phyloP scores from a whole-genome alignment of 2,797 vertebrate species.

The Pterois miles region DNA sequence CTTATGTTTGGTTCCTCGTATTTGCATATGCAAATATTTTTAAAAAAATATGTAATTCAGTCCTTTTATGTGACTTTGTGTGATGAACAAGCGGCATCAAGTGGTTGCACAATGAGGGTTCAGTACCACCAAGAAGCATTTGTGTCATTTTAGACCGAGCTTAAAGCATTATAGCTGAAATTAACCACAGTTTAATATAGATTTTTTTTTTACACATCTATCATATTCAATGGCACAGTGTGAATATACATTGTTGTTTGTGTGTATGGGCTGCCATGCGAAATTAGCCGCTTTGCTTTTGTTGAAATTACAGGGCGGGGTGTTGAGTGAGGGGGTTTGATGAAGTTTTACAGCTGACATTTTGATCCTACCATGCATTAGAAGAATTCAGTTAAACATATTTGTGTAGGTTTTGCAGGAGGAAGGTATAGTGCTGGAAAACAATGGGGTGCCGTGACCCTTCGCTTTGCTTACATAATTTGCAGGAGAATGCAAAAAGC shows the following conservation, averaged over 20 bases:
- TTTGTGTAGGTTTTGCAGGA: slow-evolving; percentile 83
- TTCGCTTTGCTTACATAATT: slow-evolving; percentile 88
- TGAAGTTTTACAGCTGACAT: slow-evolving; percentile 79
- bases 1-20: slow-evolving; percentile 74
- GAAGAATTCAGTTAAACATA: slow-evolving; percentile 82
- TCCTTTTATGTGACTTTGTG: slow-evolving; percentile 81
- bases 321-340: slow-evolving; percentile 69
- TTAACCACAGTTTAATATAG: slow-evolving; percentile 78
- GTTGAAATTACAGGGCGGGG: slow-evolving; percentile 69
- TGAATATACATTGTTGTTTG: slow-evolving; percentile 74
- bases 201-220: slow-evolving; percentile 73
- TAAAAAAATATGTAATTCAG: slow-evolving; percentile 58
- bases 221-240: slow-evolving; percentile 66
- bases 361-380: slow-evolving; percentile 81
- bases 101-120: slow-evolving; percentile 77
- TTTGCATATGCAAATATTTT: slow-evolving; percentile 82
- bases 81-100: slow-evolving; percentile 81
- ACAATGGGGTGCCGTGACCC: slow-evolving; percentile 82
- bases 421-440: slow-evolving; percentile 79
- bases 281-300: slow-evolving; percentile 75
- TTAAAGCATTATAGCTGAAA: slow-evolving; percentile 70
- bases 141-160: slow-evolving; percentile 74
- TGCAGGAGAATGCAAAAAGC: slow-evolving; percentile 87
- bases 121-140: slow-evolving; percentile 70
- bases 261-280: slow-evolving; percentile 66